Evolutionary conservation across 2,797 vertebrate species (phyloP).

Genomic region (Squalus acanthias): DNA sequence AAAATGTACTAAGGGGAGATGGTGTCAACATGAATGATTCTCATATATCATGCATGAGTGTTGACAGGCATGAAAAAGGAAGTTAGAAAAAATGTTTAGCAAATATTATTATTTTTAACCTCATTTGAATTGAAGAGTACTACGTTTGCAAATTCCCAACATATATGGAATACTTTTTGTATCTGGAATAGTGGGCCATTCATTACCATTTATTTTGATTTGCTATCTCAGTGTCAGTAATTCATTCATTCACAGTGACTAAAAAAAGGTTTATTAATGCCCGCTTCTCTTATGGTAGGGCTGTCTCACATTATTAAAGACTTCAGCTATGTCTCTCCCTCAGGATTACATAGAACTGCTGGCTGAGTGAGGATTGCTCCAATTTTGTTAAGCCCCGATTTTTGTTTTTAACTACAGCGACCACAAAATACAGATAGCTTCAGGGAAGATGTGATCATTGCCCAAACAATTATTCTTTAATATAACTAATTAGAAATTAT

Average conservation of each 20-base stretch:
- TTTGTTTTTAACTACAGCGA: not conserved
- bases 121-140: not conserved
- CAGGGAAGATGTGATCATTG: not conserved
- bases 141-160: not conserved
- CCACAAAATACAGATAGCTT: not conserved
- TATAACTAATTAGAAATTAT: slow-evolving; percentile 16
- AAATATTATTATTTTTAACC: slow-evolving; percentile 24
- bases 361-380: not conserved
- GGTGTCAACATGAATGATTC: not conserved
- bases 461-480: not conserved
- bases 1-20: not conserved
- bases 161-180: not conserved
- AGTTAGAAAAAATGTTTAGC: not conserved
- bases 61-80: not conserved
- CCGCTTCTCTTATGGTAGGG: not conserved
- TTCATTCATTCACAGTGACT: slow-evolving; percentile 9
- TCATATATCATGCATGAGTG: not conserved
- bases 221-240: not conserved
- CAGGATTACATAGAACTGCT: not conserved
- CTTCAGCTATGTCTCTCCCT: not conserved
- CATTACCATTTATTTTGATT: slow-evolving; percentile 7
- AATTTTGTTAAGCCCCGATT: not conserved
- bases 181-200: not conserved
- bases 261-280: not conserved
- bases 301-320: slow-evolving; percentile 16